A percentile compares a stretch with the other conserved stretches of the same genome.
Evolutionary conservation across 2,888 invertebrate species (phyloP).

Genomic region (Anaspis maculata): DNA sequence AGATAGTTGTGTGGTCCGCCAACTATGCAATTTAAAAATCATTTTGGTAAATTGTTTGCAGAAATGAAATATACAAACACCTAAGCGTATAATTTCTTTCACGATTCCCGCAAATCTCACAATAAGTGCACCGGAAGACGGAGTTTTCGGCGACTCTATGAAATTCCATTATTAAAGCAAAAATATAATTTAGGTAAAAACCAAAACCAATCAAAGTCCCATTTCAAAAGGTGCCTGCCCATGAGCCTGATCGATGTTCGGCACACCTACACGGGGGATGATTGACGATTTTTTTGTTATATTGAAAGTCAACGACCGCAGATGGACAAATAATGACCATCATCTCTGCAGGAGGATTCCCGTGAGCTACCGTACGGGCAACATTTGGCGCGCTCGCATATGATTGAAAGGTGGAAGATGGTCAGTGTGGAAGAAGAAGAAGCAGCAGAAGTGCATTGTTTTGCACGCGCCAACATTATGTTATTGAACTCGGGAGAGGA

Average conservation of each 20-base stretch:
- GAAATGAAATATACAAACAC: no score
- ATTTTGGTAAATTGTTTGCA: no score
- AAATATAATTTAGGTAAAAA: no score
- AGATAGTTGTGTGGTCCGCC: no score
- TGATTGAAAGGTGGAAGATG: constrained; percentile 11
- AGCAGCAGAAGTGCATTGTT: no score
- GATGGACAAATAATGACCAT: constrained; percentile 24
- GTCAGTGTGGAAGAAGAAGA: background rate
- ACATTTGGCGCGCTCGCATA: constrained; percentile 9
- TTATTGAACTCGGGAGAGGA: constrained; percentile 12
- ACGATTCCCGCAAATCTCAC: no score
- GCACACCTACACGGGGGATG: constrained; percentile 15
- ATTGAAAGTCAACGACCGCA: constrained; percentile 21
- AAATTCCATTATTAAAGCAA: no score
- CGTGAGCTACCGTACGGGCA: constrained; percentile 12
- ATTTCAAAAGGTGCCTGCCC: constrained; percentile 17
- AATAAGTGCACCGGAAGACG: no score
- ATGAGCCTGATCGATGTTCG: constrained; percentile 12
- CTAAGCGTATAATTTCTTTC: no score
- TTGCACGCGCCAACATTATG: constrained; percentile 13
- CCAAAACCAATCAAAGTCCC: constrained; percentile 22
- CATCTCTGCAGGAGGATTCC: constrained; percentile 5
- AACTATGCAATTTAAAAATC: no score
- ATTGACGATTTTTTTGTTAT: constrained; percentile 17
- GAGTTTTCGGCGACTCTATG: no score